Evolutionary conservation across 1,140 invertebrate genomes (phyloP), one percentile per base, ranked within the genome.

Genomic region (Drosophila orosa): DNA sequence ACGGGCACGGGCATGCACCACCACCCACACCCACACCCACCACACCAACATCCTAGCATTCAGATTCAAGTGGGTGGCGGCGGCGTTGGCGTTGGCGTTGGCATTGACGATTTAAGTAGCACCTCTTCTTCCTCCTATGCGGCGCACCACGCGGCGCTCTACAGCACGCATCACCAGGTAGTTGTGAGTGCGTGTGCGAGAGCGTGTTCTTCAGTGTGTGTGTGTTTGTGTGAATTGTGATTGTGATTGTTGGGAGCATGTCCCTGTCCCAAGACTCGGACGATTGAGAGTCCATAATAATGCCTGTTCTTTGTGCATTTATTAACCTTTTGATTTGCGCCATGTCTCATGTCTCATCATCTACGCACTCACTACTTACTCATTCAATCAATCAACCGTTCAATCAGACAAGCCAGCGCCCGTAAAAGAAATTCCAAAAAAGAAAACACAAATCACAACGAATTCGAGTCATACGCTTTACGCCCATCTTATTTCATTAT

Each of bases 81-180:
- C 62, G 71, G 68, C 54, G 40, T 54, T 52, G 63, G 48, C 45
- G 55, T 42, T 50, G 42, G 72, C 40, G 66, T 80, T 61, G 59
- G 50, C 50, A 35, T 54, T 54, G 77, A 84, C 45, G 80, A 89
- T 80, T 87, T 89, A 61, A 78, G 68, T 89, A 84, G 80, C 85
- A 85, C 84, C 79, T 79, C 68, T 57, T 79, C 68, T 57, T 62
- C 77, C 78, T 77, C 84, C 52, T 84, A 84, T 67, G 85, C 77
- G 61, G 77, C 74, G 68, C 84, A 90, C 74, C 80, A 84, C 65
- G 79, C 84, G 71, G 76, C 84, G 75, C 83, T 86, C 57, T 86
- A 79, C 83, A 87, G 71, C 83, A 86, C 83, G 84, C 83, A 89
- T 90, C 85, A 90, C 62, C 78, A 90, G 85, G 85, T 85, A 90